Evolutionary conservation across 2,888 invertebrate genomes (phyloP), one percentile per base, ranked within the genome.

Genomic region (Helicoverpa assulta): DNA sequence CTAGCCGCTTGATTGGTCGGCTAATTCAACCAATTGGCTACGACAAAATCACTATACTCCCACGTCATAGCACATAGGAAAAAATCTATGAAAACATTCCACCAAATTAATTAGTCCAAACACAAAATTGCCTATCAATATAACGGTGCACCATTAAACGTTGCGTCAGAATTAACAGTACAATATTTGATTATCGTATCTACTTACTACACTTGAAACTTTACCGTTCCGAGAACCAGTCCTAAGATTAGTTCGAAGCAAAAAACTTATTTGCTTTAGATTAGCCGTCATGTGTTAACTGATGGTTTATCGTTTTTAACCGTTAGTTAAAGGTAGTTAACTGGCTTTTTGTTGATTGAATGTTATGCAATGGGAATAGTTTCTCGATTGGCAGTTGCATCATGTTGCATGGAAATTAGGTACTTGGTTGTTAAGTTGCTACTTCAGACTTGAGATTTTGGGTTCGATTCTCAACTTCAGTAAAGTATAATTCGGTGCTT

Each of bases 111-210:
- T 47, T 47, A 16, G 16, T 47, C 47, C 16, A 47, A 47, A n/a
- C 1, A 47, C 6, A 47, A 47, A n/a, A 47, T 47, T n/a, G n/a
- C 16, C 47, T 47, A 47, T 47, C 47, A 47, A 47, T 5, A 47
- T 61, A 61, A 54, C 62, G 51, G 58, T 62, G 19, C 16, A 52
- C 59, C 67, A 66, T 64, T 66, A 61, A 60, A 8, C 57, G 21
- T 58, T 66, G 57, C 58, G 56, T 57, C 64, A 64, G 64, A 64
- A 64, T 64, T 56, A 57, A 64, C 56, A 21, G 64, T 64, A n/a
- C n/a, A 16, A 12, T 47, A 51, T 64, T 51, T 51, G 56, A 57
- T 56, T 57, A 51, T 51, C 16, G 63, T 33, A n/a, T 51, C n/a
- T 14, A 10, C 12, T 8, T 51, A 14, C 29, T 33, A 14, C 47